Evolutionary conservation across 2,113 vertebrate species (phyloP), one percentile per base, ranked within the genome.

Genomic region (Salvelinus fontinalis): DNA sequence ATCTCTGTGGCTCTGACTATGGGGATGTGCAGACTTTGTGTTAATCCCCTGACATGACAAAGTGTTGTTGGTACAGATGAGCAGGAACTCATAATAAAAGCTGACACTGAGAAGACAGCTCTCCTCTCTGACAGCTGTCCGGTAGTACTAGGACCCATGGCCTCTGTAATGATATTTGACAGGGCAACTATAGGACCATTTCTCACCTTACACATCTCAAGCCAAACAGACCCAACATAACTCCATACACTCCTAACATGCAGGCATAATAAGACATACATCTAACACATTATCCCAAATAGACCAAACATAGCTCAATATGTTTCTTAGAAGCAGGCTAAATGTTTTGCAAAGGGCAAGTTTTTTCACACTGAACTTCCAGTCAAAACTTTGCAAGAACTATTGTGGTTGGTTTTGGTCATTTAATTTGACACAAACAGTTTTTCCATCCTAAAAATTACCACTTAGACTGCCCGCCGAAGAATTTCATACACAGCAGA

Each of bases 21-120:
- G 44, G 18, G 18, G 66, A 26, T 51, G 27, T 5, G 67, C 18
- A 6, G 31, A 75, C 48, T 22, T 34, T 29, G 59, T 64, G 39
- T 81, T 60, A 70, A 54, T n/a, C 18, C 64, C 54, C 71, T 68
- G 54, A 57, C 64, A 44, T 71, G 64, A 64, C 68, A 57, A 8
- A 2, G 48, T 65, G 20, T 34, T 62, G 1, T 67, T 71, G 75
- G 39, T 44, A 44, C 9, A 9, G 75, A 64, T 34, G 72, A 75
- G 48, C n/a, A 39, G 76, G 82, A 87, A 70, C 80, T 82, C 85
- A 27, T 24, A 3, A 73, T 4, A 14, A 59, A 26, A 18, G 60
- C 74, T 68, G 88, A 83, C 79, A 82, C 67, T 67, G 78, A 70
- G 69, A 84, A 86, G 87, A 85, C 20, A 62, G 7, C 18, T 71